Evolutionary conservation across 92 coral and sea anemone genomes (phyloP), one percentile per base, ranked within the genome.

Genomic region (Metridium senile): DNA sequence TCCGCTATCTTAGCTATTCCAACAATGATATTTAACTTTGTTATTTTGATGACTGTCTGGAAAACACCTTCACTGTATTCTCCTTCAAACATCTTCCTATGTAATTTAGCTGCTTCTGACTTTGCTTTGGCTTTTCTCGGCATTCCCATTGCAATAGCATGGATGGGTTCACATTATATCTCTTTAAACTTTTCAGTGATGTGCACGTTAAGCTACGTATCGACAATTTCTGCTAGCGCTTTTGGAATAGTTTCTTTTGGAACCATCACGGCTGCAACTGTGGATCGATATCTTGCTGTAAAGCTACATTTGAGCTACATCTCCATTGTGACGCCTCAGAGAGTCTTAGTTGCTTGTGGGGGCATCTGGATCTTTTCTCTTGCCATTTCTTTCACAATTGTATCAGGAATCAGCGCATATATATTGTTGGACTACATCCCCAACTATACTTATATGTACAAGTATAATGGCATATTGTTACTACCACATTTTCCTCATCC

Each of bases 261-360:
- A 39, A 54, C 25, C 4, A 72, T 72, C 0, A 22, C 65, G 1
- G 66, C 66, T 29, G 51, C 47, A 0, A 72, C 66, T 0, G 66
- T 72, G 0, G 76, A 72, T 22, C 65, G 76, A 16, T 72, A 52
- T 21, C 76, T 72, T 31, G 76, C 76, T 11, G 16, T 72, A 6
- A 29, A 72, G 18, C 31, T 72, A 4, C 76, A 72, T 54, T 46
- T 72, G 4, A 11, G 65, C 2, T 72, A 72, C 53, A 10, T 23
- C 1, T 53, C 76, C 0, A 1, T 28, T 28, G 49, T 72, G 3
- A 72, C 76, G 16, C 18, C 20, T 27, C 2, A 1, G 26, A 43
- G 29, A 9, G 76, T 53, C 29, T 13, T 33, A 2, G 52, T 18
- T 18, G 65, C 29, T 4, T 72, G 76, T 22, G 49, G 28, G 1